A percentile compares a stretch with the other conserved stretches of the same genome.
These are phyloP conservation scores for Schizaphis graminum DNA, from an alignment of 2,888 invertebrate species.

Conservation along the genomic window DNA sequence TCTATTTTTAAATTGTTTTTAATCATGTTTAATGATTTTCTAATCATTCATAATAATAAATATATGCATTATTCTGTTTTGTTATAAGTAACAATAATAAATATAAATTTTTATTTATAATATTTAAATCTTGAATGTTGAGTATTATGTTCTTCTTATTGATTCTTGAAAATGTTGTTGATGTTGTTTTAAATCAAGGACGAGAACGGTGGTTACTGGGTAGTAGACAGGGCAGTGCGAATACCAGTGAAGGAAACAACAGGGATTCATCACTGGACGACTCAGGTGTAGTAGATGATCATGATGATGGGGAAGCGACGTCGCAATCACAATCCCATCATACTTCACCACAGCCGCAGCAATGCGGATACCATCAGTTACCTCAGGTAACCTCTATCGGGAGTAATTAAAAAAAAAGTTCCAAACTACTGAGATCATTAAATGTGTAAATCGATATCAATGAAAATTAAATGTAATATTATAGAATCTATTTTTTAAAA, in stretches of 20 bases:
- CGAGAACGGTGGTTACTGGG: slow-evolving; percentile 72
- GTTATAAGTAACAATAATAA: not conserved
- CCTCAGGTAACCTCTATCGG: slow-evolving; percentile 37
- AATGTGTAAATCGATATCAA: not conserved
- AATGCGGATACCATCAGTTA: slow-evolving; percentile 61
- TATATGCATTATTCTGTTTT: not conserved
- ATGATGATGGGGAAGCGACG: slow-evolving; percentile 78
- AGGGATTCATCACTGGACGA: slow-evolving; percentile 78
- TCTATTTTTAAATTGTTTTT: not conserved
- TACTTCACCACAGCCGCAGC: slow-evolving; percentile 62
- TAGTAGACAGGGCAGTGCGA: slow-evolving; percentile 84
- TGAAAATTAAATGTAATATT: not conserved
- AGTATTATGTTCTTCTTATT: not conserved
- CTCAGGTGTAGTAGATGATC: slow-evolving; percentile 91
- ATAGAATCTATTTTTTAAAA: too few relatives aligned
- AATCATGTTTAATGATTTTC: not conserved
- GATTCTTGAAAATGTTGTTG: not conserved
- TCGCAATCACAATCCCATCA: slow-evolving; percentile 70
- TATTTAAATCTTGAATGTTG: not conserved
- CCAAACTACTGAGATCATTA: not conserved
- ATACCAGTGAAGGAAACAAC: slow-evolving; percentile 79
- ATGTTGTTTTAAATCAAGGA: slow-evolving; percentile 41
- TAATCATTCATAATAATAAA: not conserved
- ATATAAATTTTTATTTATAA: not conserved
- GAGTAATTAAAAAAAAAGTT: slow-evolving; percentile 1